Percentiles rank a stretch among this genome's conserved stretches.
phyloP scores from a whole-genome alignment of 1,140 invertebrate genomes.

The Lithobius niger region DNA sequence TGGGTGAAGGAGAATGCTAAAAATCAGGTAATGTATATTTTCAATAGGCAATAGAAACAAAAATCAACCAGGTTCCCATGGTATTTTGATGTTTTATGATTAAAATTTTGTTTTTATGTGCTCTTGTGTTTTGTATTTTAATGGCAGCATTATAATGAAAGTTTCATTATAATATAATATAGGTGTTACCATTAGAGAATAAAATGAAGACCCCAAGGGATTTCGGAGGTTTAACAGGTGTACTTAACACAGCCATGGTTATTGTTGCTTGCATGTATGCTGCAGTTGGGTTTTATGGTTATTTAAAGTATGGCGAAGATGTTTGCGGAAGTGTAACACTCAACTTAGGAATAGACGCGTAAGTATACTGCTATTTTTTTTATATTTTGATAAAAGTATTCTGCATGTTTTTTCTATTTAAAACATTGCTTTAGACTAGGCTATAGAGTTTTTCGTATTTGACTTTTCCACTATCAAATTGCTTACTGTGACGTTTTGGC shows the following conservation, averaged over 20 bases:
- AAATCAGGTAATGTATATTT: no score
- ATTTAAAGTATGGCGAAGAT: slow-evolving; percentile 67
- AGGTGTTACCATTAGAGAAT: slow-evolving; percentile 74
- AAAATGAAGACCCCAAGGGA: slow-evolving; percentile 73
- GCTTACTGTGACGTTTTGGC: no score
- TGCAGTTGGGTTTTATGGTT: slow-evolving; percentile 79
- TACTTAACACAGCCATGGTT: slow-evolving; percentile 77
- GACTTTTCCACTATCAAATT: no score
- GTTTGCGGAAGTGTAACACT: slow-evolving; percentile 68
- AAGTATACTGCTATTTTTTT: slow-evolving; percentile 32
- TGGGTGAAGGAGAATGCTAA: no score
- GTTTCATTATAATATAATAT: no score
- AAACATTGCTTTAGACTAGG: no score
- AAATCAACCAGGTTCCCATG: no score
- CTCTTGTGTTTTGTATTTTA: no score
- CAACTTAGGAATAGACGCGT: slow-evolving; percentile 59
- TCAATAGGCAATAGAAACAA: no score
- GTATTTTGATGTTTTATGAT: background rate
- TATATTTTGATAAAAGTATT: background rate
- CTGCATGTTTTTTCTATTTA: background rate
- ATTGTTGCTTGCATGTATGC: slow-evolving; percentile 68
- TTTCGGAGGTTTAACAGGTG: slow-evolving; percentile 66
- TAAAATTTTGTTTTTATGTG: slow-evolving; percentile 19
- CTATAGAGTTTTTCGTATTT: no score
- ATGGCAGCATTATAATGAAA: no score